Percentiles rank a stretch among this genome's conserved stretches.
phyloP scores from a whole-genome alignment of 1,140 invertebrate genomes.

The Octopus bimaculoides region DNA sequence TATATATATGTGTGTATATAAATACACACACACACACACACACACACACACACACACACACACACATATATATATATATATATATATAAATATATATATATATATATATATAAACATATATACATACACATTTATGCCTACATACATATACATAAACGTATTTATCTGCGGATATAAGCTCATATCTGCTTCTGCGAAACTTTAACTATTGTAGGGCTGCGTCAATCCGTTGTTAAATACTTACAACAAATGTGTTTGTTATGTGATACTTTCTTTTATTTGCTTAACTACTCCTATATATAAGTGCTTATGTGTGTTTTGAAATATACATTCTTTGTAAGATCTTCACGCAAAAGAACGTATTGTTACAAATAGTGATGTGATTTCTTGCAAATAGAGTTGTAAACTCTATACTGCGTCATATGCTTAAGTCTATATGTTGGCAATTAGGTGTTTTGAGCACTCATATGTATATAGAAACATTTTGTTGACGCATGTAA shows the following conservation, averaged over 20 bases:
- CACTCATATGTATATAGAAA: too few species aligned
- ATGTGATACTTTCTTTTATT: neutral
- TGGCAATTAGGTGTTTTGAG: too few species aligned
- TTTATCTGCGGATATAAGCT: neutral
- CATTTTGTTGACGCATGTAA: too few species aligned
- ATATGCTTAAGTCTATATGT: too few species aligned
- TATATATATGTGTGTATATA: constrained; percentile 1
- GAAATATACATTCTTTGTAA: neutral
- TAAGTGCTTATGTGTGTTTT: neutral
- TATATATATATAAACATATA: neutral
- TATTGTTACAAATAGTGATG: too few species aligned
- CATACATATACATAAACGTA: neutral
- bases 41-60: neutral
- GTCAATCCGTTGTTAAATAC: neutral
- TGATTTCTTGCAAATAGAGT: too few species aligned
- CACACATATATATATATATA: neutral
- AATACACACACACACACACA: neutral
- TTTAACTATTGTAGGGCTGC: neutral
- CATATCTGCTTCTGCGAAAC: neutral
- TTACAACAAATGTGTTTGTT: neutral
- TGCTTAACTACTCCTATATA: neutral
- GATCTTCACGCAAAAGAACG: too few species aligned
- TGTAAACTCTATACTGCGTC: too few species aligned
- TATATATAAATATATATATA: neutral
- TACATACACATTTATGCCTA: neutral